A percentile compares a stretch with the other conserved stretches of the same genome.
phyloP scores from a whole-genome alignment of 2,113 vertebrate species.

The Campylomormyrus numenius region DNA sequence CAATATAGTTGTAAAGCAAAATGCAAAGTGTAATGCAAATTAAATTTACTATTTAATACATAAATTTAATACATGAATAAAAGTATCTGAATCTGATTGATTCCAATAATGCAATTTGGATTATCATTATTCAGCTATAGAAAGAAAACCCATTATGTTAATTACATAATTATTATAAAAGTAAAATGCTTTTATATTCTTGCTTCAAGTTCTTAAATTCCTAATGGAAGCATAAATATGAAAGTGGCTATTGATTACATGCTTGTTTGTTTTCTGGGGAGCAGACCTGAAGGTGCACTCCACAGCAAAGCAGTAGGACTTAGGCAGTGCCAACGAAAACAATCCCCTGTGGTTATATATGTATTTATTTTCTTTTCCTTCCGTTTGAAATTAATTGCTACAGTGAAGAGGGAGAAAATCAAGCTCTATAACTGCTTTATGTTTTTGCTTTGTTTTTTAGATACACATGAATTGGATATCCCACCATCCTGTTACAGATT shows the following conservation, averaged over 20 bases:
- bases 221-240: background rate
- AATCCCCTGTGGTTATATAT: background rate
- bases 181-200: background rate
- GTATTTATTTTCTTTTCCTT: background rate
- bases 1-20: slow-evolving; percentile 16
- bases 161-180: background rate
- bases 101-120: slow-evolving; percentile 16
- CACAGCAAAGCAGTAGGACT: background rate
- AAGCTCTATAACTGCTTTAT: background rate
- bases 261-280: background rate
- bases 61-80: background rate
- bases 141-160: slow-evolving; percentile 19
- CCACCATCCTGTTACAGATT: background rate
- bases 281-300: background rate
- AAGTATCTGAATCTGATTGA: slow-evolving; percentile 11
- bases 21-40: slow-evolving; percentile 14
- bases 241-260: background rate
- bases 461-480: background rate
- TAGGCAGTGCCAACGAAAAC: background rate
- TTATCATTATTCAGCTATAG: slow-evolving; percentile 22
- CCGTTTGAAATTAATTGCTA: background rate
- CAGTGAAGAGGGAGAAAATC: background rate
- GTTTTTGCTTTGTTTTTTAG: background rate
- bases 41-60: slow-evolving; percentile 12
- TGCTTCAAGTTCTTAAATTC: background rate